Evolutionary conservation across 2,113 vertebrate species (phyloP).

Genomic region (Fukomys damarensis): DNA sequence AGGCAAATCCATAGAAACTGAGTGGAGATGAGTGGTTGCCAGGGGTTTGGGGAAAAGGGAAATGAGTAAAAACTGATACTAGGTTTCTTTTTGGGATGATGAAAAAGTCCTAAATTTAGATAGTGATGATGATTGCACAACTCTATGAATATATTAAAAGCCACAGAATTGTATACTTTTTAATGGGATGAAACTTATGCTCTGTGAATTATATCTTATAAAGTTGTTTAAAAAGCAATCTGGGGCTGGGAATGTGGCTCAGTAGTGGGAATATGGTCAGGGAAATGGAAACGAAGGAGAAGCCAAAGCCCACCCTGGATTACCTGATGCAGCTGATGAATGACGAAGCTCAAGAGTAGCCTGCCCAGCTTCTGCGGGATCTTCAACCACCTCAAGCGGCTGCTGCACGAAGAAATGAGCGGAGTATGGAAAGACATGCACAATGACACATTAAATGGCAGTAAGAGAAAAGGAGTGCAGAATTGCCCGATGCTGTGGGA

Average conservation of each 20-base stretch:
- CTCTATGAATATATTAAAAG: neutral
- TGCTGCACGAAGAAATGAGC: too few relatives aligned
- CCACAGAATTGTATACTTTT: neutral
- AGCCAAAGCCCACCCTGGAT: constrained; percentile 98
- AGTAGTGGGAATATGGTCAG: constrained; percentile 93
- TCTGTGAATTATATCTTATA: neutral
- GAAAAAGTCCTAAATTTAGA: neutral
- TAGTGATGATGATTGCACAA: neutral
- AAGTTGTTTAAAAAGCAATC: neutral
- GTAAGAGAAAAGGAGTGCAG: too few relatives aligned
- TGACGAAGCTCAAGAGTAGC: constrained; percentile 98
- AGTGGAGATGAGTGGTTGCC: neutral
- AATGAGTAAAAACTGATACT: neutral
- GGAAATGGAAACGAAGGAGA: constrained; percentile 98
- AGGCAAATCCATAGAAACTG: neutral
- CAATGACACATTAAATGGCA: too few relatives aligned
- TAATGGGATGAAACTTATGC: neutral
- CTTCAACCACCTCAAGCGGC: too few relatives aligned
- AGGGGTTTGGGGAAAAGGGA: neutral
- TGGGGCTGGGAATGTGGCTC: too few relatives aligned
- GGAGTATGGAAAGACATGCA: too few relatives aligned
- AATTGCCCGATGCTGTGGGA: too few relatives aligned
- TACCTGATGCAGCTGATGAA: constrained; percentile 99
- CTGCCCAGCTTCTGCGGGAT: too few relatives aligned
- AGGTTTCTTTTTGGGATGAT: neutral